Conservation (phyloP, 2,888 invertebrate genomes). For the Tetragnatha montana region DNA sequence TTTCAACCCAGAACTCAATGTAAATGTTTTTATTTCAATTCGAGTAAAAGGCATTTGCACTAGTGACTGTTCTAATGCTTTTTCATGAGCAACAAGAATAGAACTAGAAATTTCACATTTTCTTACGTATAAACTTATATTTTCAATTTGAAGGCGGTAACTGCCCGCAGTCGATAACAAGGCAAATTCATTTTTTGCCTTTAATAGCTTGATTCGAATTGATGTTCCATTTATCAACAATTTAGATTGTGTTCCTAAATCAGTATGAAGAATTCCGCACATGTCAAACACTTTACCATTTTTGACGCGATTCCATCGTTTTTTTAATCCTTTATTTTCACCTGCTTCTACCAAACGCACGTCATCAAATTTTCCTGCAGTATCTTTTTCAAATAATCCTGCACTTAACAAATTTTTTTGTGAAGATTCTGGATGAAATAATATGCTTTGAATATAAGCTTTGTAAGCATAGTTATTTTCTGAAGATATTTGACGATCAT, state of each 20-base stretch:
- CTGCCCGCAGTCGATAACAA: not conserved
- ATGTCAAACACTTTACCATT: conserved; percentile 2
- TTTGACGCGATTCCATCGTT: not conserved
- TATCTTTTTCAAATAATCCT: conserved; percentile 22
- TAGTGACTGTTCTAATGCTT: not conserved
- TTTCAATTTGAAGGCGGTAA: too few species aligned
- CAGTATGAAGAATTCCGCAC: conserved; percentile 2
- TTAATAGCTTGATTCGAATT: not conserved
- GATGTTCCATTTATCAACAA: conserved; percentile 19
- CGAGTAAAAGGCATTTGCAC: not conserved
- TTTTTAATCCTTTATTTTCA: conserved; percentile 3
- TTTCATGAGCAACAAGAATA: conserved; percentile 8
- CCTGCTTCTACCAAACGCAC: not conserved
- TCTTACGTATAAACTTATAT: conserved; percentile 5
- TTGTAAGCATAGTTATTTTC: conserved; percentile 44
- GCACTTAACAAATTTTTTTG: conserved; percentile 1
- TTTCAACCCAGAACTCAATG: conserved; percentile 11
- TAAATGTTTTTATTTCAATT: conserved; percentile 6
- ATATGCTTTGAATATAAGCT: not conserved
- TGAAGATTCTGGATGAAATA: conserved; percentile 2
- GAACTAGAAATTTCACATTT: not conserved
- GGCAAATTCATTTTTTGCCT: not conserved
- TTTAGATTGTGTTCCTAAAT: conserved; percentile 6
- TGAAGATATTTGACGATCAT: too few species aligned
- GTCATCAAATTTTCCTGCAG: not conserved